A percentile compares a stretch with the other conserved stretches of the same genome.
Conservation (phyloP, 2,888 invertebrate genomes). For the Eupsilia transversa region DNA sequence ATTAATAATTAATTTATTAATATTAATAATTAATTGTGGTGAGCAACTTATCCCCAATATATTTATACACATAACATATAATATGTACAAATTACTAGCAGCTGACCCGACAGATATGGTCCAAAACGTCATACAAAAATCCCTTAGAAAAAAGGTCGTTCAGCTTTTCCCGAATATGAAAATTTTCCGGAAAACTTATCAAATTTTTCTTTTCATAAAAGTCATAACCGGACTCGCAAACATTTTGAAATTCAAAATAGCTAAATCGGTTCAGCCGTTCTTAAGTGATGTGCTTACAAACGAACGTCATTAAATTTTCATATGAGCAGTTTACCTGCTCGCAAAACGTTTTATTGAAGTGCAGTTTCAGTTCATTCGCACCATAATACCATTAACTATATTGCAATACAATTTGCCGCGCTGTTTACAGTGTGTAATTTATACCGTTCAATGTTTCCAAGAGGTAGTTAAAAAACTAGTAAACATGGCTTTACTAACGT, state of each 20-base stretch:
- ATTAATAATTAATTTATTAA: too few species aligned
- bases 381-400: conserved; percentile 8
- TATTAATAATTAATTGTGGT: too few species aligned
- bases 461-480: conserved; percentile 75
- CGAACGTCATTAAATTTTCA: not conserved
- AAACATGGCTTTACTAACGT: conserved; percentile 68
- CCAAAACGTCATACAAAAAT: too few species aligned
- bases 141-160: too few species aligned
- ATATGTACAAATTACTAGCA: too few species aligned
- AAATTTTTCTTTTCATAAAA: too few species aligned
- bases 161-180: too few species aligned
- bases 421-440: conserved; percentile 34
- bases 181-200: too few species aligned
- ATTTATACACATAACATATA: not conserved
- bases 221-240: too few species aligned
- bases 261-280: not conserved
- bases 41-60: not conserved
- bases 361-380: not conserved
- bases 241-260: not conserved
- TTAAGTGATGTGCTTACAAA: not conserved
- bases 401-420: conserved; percentile 39
- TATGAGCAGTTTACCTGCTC: not conserved
- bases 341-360: not conserved
- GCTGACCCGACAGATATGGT: too few species aligned
- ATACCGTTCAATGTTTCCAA: conserved; percentile 68